Evolutionary conservation across 2,888 invertebrate genomes (phyloP), one percentile per base, ranked within the genome.

Genomic region (Hirtodrosophila histrioides): DNA sequence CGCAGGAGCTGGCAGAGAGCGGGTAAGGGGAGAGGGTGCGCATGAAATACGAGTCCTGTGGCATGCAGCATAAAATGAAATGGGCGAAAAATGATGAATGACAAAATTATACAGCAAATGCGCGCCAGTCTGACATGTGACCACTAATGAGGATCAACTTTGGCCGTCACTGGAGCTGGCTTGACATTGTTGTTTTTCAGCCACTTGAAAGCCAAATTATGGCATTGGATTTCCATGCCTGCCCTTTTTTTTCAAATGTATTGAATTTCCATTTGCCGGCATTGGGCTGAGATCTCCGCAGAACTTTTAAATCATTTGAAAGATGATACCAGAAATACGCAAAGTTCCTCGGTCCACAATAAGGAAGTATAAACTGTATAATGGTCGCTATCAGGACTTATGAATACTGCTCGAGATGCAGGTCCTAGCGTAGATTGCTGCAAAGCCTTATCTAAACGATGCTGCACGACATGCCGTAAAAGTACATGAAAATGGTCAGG

Each of bases 21-120:
- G 33, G 17, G 51, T 29, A 10, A 9, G 53, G n/a, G 23, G 11
- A 6, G 40, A 33, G 63, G 39, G 50, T 10, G 54, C 31, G 48
- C 49, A 46, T 81, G 80, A 84, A 84, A 81, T 81, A 75, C 84
- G 84, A 81, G 73, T 80, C 78, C 76, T 80, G 60, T 58, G 68
- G 75, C 80, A 82, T 83, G 83, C 80, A 75, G 65, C 69, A 61
- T 63, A 57, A 79, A 73, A 69, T 65, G 72, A 85, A 85, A 85
- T 82, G 82, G 80, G 78, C 78, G 80, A 86, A 85, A 85, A 85
- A 85, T 85, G 82, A 85, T 85, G 84, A 85, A 85, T 86, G 87
- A 86, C 87, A 82, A 82, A 86, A 85, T 85, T 85, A 85, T 86
- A 82, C 84, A 86, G 82, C 82, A 83, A 86, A 80, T 82, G 83